Evolutionary conservation across 2,797 vertebrate species (phyloP), one percentile per base, ranked within the genome.

Genomic region (Carduelis carduelis): DNA sequence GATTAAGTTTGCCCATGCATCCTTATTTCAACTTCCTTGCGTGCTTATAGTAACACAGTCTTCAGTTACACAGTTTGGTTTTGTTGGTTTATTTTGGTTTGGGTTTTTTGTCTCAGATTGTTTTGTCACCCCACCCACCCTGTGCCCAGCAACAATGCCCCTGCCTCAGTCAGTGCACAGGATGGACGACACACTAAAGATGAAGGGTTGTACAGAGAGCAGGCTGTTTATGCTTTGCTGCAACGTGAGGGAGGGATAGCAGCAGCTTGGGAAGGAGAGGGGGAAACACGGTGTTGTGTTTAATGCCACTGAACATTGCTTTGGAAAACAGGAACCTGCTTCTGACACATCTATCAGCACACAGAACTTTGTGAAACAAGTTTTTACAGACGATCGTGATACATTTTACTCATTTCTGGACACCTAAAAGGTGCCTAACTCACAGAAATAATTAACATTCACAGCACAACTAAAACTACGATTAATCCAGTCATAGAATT

Each of bases 101-200:
- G 32, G 1, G 4, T 19, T 52, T 76, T 83, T 70, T 37, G 28
- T 11, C 55, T 83, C 4, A 0, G 14, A 17, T 15, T 47, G n/a
- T 86, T 92, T 37, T 52, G 21, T 46, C 5, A 11, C 4, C 30
- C 28, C 57, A 49, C 14, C 23, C 3, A 0, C 41, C n/a, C 39
- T 34, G 10, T 1, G 0, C 61, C 63, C 32, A 20, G 35, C 71
- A 87, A 87, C 47, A 92, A 79, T 61, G 93, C 96, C 93, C 93
- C 91, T 97, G 96, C 95, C 95, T 96, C 96, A 95, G 86, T 96
- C 95, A 97, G 95, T 96, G 95, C 96, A 97, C 95, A 96, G 87
- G 95, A 97, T 94, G 95, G 95, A 96, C 91, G 52, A 93, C 87
- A 95, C 81, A 86, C 68, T 93, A 13, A 39, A 68, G 89, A 85